phyloP scores from a whole-genome alignment of 2,888 invertebrate genomes.

The Autographa pulchrina region DNA sequence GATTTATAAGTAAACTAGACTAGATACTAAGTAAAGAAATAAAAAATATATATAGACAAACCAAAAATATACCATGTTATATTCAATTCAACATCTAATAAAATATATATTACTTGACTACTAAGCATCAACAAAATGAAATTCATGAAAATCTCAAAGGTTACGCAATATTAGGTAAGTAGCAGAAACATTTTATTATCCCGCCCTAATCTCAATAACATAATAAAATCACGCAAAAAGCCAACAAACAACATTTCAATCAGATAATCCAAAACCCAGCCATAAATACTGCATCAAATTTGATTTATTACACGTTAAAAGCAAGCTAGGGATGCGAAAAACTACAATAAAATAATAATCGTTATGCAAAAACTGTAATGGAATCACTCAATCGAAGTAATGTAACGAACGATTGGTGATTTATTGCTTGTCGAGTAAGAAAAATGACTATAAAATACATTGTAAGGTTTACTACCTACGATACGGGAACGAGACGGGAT shows the following conservation, averaged over 20 bases:
- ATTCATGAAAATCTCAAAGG: slow-evolving; percentile 2
- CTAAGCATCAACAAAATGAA: neutral
- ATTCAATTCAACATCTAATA: neutral
- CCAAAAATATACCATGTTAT: neutral
- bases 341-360: slow-evolving; percentile 70
- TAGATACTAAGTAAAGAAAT: too few relatives aligned
- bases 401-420: slow-evolving; percentile 84
- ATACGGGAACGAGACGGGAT: slow-evolving; percentile 56
- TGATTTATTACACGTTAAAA: slow-evolving; percentile 62
- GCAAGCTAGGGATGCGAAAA: slow-evolving; percentile 51
- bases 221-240: slow-evolving; percentile 21
- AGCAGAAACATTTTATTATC: slow-evolving; percentile 6
- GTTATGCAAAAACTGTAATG: slow-evolving; percentile 87
- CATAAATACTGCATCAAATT: slow-evolving; percentile 52
- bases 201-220: slow-evolving; percentile 9
- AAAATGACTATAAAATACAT: slow-evolving; percentile 86
- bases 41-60: too few relatives aligned
- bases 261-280: slow-evolving; percentile 23
- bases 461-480: slow-evolving; percentile 65
- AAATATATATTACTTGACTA: neutral
- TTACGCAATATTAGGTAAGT: neutral
- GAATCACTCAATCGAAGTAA: slow-evolving; percentile 88
- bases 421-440: slow-evolving; percentile 85
- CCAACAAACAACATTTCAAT: slow-evolving; percentile 26
- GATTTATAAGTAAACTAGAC: too few relatives aligned